Evolutionary conservation across 2,888 invertebrate genomes (phyloP).

Genomic region (Megastigmus dorsalis): DNA sequence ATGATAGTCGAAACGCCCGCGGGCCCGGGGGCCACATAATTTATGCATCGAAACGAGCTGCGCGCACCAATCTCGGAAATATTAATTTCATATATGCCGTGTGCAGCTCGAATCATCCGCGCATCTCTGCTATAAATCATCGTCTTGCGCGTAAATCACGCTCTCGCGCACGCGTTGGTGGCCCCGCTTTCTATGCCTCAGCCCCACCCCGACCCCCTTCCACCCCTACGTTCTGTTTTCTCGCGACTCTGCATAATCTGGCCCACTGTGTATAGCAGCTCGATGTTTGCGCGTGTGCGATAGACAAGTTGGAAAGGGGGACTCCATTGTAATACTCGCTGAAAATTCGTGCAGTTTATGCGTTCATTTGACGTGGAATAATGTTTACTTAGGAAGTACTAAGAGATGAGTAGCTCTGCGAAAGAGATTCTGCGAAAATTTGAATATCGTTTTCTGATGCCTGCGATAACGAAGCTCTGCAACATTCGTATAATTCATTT

Average conservation of each 20-base stretch:
- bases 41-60: slow-evolving; percentile 31
- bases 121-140: slow-evolving; percentile 43
- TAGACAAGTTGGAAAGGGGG: too few species aligned
- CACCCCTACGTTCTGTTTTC: slow-evolving; percentile 6
- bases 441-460: too few species aligned
- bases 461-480: too few species aligned
- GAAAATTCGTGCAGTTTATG: too few species aligned
- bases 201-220: not conserved
- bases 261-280: too few species aligned
- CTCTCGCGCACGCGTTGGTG: not conserved
- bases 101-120: slow-evolving; percentile 13
- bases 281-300: too few species aligned
- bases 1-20: slow-evolving; percentile 30
- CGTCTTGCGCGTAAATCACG: slow-evolving; percentile 45
- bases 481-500: too few species aligned
- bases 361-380: too few species aligned
- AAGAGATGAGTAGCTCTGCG: too few species aligned
- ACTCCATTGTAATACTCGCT: too few species aligned
- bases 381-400: too few species aligned
- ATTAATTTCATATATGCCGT: slow-evolving; percentile 48
- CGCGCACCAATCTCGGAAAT: slow-evolving; percentile 32
- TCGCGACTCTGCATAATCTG: slow-evolving; percentile 1
- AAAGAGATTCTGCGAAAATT: too few species aligned
- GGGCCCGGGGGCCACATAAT: slow-evolving; percentile 23
- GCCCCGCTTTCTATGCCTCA: not conserved